Evolutionary conservation across 2,888 invertebrate species (phyloP), one percentile per base, ranked within the genome.

Genomic region (Thera britannica): DNA sequence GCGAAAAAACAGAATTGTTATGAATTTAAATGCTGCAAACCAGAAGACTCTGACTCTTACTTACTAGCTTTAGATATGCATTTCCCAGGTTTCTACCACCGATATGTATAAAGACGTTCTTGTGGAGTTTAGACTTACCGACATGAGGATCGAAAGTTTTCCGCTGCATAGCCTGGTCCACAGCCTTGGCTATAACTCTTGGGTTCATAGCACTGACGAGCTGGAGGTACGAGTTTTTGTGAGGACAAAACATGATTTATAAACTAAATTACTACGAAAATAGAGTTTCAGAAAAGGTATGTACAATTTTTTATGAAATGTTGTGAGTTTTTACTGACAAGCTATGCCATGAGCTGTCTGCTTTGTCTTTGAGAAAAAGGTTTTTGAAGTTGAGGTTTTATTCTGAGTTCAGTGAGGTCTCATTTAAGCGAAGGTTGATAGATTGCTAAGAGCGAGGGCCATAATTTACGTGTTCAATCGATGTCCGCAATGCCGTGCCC

Each of bases 191-290:
- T 58, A 93, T 88, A 0, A 91, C 76, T 1, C 89, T 76, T 0
- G 93, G 92, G 55, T 92, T 89, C 64, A 90, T 80, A 0, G 90
- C 82, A 65, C 89, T 89, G 2, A 88, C 87, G 34, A 91, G 75
- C 70, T 93, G 93, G 0, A 93, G 80, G 59, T 90, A 93, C 0
- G 93, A 90, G 69, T 93, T 93, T 67, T 90, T 91, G 69, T 91
- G 79, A 0, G 90, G 84, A 67, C 88, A 85, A 77, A 91, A 92
- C 93, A 93, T 93, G 72, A 62, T 85, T 78, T n/a, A 38, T 38
- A 56, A 57, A 51, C 34, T 41, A 62, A 58, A 62, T 48, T 56
- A 57, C 5, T 58, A 54, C 8, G 12, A 65, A 59, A 62, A 65
- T 59, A 56, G 8, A 46, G 59, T 63, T 66, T 68, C 70, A 60